These are phyloP conservation scores for Dendrocincla fuliginosa DNA, from an alignment of 2,797 vertebrate genomes.

Conservation along the genomic window DNA sequence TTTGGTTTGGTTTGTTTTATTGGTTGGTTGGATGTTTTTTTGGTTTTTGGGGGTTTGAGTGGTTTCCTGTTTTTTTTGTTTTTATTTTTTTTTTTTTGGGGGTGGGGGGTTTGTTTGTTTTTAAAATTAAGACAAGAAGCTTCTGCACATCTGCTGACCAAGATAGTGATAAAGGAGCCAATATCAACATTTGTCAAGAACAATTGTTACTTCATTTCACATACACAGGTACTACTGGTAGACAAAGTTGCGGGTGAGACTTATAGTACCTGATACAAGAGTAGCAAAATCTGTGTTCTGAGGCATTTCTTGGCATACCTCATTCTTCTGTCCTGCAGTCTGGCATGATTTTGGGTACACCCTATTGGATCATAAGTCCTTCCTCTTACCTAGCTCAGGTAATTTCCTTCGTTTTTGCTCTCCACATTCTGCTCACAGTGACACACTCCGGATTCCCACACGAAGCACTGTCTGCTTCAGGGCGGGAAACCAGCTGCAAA, in stretches of 20 bases:
- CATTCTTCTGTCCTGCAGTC: neutral
- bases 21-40: neutral
- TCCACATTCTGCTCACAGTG: fast-evolving
- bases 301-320: neutral
- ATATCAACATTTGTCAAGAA: neutral
- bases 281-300: neutral
- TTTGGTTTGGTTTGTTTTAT: too few species aligned
- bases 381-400: neutral
- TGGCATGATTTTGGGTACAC: neutral
- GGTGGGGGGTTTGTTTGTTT: neutral
- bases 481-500: neutral
- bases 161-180: neutral
- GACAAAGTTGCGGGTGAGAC: neutral
- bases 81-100: neutral
- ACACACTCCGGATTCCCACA: fast-evolving
- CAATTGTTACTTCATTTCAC: neutral
- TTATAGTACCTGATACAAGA: neutral
- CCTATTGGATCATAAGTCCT: neutral
- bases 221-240: neutral
- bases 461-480: fast-evolving
- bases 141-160: neutral
- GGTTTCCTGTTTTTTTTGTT: too few species aligned
- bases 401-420: neutral
- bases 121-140: neutral
- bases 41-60: too few species aligned